Evolutionary conservation across 2,888 invertebrate genomes (phyloP), one percentile per base, ranked within the genome.

Genomic region (Sphaeridia pumilis): DNA sequence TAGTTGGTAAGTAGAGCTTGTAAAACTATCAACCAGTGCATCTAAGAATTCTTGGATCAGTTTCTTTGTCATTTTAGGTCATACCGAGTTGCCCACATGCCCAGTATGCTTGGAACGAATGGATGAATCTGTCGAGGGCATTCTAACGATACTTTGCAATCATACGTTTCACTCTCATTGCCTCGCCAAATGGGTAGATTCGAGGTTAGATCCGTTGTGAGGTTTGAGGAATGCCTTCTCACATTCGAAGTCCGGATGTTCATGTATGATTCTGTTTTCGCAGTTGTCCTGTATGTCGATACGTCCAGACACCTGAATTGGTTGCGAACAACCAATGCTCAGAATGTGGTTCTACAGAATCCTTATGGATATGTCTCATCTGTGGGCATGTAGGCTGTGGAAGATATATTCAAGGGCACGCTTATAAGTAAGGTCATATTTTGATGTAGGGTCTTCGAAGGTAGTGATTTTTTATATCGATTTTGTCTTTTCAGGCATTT

Each of bases 341-440:
- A 67, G 77, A 79, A 66, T 87, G 86, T 70, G 78, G 78, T 57
- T 72, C 70, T 45, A 68, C 81, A 0, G 87, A 89, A 65, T 82
- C 92, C 50, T 75, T 99, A 3, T 99, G 98, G 98, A 97, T 99
- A 65, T 99, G 98, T 69, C 76, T 99, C 49, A 92, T 99, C 58
- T 99, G 98, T 70, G 98, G 98, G 1, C 87, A 97, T 70, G 86
- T 99, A 12, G 98, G 98, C 25, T 99, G 98, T 71, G 97, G 98
- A 3, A 78, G 95, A 67, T 93, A 82, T 70, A 79, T 82, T 22
- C 76, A 78, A 31, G 94, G 93, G 0, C 98, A 98, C 72, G 98
- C 98, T 0, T 90, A 89, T 65, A 72, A 74, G 76, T 77, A 66
- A 64, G 67, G 63, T 24, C 3, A 2, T 31, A 17, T 20, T 45